Percentiles rank a stretch among this genome's conserved stretches.
These are phyloP conservation scores for Oscheius sp. DNA, from an alignment of 2,888 invertebrate species.

Conservation along the genomic window DNA sequence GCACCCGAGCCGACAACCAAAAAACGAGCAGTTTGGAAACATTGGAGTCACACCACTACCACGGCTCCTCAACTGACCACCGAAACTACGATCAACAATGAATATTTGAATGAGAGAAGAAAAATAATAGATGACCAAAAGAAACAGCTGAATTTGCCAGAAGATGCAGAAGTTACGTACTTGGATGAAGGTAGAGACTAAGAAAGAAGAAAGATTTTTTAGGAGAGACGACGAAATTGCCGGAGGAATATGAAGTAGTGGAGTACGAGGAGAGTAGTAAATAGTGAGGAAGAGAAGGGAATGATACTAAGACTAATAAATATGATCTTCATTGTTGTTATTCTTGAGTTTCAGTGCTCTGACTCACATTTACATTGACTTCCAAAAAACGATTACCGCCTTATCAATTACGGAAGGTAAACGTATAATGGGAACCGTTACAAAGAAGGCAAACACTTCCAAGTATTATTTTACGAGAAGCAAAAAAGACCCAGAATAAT, in stretches of 20 bases:
- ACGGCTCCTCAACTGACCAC: background rate
- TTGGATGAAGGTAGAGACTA: constrained; percentile 14
- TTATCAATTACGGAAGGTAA: background rate
- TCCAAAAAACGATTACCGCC: too few relatives aligned
- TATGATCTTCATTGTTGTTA: too few relatives aligned
- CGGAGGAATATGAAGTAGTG: constrained; percentile 24
- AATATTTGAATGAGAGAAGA: background rate
- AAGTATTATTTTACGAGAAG: constrained; percentile 1
- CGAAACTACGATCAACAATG: background rate
- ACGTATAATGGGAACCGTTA: constrained; percentile 15
- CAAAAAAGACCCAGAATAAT: background rate
- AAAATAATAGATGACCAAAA: constrained; percentile 26
- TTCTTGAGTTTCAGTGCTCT: too few relatives aligned
- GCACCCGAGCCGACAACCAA: constrained; percentile 15
- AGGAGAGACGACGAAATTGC: constrained; percentile 13
- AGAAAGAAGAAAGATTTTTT: background rate
- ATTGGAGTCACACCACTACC: constrained; percentile 9
- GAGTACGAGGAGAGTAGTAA: constrained; percentile 22
- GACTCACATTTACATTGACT: too few relatives aligned
- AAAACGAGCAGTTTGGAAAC: constrained; percentile 6
- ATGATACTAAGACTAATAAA: too few relatives aligned
- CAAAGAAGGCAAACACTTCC: constrained; percentile 20
- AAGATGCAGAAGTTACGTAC: constrained; percentile 22
- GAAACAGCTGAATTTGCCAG: constrained; percentile 27
- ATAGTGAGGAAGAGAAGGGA: too few relatives aligned